Evolutionary conservation across 1,140 invertebrate species (phyloP).

Genomic region (Zelostemma sp.): DNA sequence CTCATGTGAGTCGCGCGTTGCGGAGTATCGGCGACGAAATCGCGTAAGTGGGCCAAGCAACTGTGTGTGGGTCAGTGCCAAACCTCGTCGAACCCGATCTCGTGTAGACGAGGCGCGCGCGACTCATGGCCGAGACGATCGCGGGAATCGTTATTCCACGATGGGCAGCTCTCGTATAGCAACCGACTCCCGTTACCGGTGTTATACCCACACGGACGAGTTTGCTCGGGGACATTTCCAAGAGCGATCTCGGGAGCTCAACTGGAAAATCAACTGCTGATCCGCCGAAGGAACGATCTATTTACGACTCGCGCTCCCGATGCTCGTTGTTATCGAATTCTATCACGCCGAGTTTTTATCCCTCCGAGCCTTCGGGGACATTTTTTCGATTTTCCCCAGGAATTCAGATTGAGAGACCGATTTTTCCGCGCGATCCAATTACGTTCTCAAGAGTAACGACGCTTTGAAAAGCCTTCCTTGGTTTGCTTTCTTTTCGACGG

Average conservation of each 20-base stretch:
- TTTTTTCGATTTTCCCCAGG: slow-evolving; percentile 24
- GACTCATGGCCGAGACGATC: slow-evolving; percentile 30
- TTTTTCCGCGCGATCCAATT: no score
- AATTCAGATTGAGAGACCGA: no score
- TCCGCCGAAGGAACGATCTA: slow-evolving; percentile 34
- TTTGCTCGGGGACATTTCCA: slow-evolving; percentile 8
- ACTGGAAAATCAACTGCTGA: slow-evolving; percentile 15
- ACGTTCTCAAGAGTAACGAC: no score
- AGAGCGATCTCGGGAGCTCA: slow-evolving; percentile 16
- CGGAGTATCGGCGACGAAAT: slow-evolving; percentile 28
- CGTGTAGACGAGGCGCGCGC: slow-evolving; percentile 2
- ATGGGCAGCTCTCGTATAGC: slow-evolving; percentile 39
- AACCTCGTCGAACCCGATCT: slow-evolving; percentile 53
- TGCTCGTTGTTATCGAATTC: no score
- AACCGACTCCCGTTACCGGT: slow-evolving; percentile 16
- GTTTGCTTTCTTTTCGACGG: neutral
- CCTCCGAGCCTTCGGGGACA: neutral
- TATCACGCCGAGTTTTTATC: no score
- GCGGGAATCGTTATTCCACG: slow-evolving; percentile 39
- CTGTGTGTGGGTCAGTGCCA: slow-evolving; percentile 62
- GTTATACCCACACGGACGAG: neutral
- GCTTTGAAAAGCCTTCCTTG: slow-evolving; percentile 6
- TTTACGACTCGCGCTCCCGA: slow-evolving; percentile 30
- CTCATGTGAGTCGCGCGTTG: neutral
- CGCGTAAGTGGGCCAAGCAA: slow-evolving; percentile 56